These are phyloP conservation scores for Phallusia fumigata DNA, from an alignment of 23 tunicate species.

Conservation along the genomic window DNA sequence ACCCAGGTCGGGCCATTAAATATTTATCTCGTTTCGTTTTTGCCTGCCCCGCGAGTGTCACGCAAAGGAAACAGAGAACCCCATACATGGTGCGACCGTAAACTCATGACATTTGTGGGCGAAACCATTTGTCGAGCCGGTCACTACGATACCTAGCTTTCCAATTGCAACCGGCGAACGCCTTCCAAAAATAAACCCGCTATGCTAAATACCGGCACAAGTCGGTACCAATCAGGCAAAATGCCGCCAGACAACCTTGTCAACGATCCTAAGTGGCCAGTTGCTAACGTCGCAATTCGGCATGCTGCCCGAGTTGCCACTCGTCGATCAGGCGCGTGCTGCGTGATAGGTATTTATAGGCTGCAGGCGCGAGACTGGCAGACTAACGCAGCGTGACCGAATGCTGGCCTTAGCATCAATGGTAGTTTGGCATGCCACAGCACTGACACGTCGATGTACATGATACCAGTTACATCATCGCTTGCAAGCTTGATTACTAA, in stretches of 20 bases:
- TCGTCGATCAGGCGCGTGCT: not conserved
- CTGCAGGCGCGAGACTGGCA: not conserved
- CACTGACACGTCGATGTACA: too few relatives aligned
- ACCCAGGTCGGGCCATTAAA: too few relatives aligned
- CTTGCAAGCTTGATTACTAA: too few relatives aligned
- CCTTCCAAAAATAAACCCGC: not conserved
- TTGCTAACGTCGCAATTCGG: not conserved
- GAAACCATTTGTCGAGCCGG: not conserved
- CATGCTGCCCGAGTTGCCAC: not conserved
- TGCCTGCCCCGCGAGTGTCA: too few relatives aligned
- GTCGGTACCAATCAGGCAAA: constrained; percentile 8
- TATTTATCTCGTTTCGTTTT: too few relatives aligned
- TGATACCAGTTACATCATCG: too few relatives aligned
- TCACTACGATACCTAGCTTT: not conserved
- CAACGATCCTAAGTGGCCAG: not conserved
- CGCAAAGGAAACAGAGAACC: too few relatives aligned
- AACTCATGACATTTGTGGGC: too few relatives aligned
- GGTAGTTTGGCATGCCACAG: too few relatives aligned
- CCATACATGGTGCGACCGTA: too few relatives aligned
- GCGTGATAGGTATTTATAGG: not conserved
- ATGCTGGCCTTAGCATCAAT: too few relatives aligned
- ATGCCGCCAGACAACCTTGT: constrained; percentile 1
- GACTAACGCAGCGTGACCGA: not conserved
- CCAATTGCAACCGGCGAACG: not conserved
- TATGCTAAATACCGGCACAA: not conserved